These are phyloP conservation scores for Euglossa dilemma DNA, from an alignment of 1,140 invertebrate genomes.

Conservation along the genomic window DNA sequence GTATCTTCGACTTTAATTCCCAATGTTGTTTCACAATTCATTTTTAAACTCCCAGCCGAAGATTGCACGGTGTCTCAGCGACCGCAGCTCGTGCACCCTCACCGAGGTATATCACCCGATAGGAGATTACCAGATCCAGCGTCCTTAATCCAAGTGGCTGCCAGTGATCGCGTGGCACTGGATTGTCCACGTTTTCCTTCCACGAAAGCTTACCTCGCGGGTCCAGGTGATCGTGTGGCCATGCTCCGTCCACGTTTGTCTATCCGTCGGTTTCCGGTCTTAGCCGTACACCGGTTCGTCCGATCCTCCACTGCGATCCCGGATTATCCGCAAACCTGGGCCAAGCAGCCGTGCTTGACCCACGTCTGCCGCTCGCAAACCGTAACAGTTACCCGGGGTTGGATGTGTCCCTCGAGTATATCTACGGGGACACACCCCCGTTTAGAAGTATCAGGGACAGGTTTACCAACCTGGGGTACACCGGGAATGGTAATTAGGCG, in stretches of 20 bases:
- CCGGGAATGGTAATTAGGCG: no score
- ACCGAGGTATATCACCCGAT: not conserved
- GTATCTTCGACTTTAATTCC: no score
- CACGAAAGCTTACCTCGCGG: not conserved
- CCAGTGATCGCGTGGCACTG: not conserved
- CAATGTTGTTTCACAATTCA: no score
- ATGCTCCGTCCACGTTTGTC: not conserved
- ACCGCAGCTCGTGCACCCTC: no score
- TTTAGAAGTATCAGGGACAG: no score
- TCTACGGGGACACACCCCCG: not conserved
- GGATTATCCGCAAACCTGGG: not conserved
- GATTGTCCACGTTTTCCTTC: conserved; percentile 5
- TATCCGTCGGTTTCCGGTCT: not conserved
- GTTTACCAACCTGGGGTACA: no score
- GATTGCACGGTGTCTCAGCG: no score
- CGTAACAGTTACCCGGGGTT: not conserved
- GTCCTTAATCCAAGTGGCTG: not conserved
- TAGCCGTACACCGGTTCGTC: not conserved
- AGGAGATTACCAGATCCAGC: not conserved
- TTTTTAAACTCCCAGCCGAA: no score
- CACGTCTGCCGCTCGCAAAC: not conserved
- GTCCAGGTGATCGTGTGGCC: not conserved
- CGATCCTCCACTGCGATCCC: not conserved
- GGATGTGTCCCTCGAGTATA: not conserved
- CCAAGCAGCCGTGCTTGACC: not conserved